These are phyloP conservation scores for Paramuricea clavata DNA, from an alignment of 92 coral and sea anemone genomes.

Conservation along the genomic window DNA sequence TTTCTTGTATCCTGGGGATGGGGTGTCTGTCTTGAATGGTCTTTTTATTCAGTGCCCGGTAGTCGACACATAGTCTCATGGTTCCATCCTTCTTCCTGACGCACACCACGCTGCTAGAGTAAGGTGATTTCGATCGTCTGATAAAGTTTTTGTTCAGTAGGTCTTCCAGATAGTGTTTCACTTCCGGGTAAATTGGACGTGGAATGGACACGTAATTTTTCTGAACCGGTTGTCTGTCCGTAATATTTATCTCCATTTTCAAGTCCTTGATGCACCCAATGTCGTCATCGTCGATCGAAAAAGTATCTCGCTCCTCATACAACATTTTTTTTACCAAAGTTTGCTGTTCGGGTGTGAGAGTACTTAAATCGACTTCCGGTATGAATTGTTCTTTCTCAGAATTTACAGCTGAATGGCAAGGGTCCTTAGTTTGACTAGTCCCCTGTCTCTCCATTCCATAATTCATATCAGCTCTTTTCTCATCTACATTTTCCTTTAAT, in stretches of 20 bases:
- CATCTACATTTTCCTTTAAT: not conserved
- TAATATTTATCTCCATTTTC: not conserved
- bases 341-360: not conserved
- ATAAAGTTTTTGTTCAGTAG: constrained; percentile 32
- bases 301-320: not conserved
- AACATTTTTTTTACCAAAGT: not conserved
- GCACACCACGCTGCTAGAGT: constrained; percentile 72
- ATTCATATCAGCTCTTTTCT: not conserved
- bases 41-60: constrained; percentile 63
- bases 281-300: constrained; percentile 16
- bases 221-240: constrained; percentile 19
- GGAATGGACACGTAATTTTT: constrained; percentile 24
- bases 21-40: constrained; percentile 73
- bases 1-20: constrained; percentile 74
- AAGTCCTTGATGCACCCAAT: constrained; percentile 13
- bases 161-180: constrained; percentile 36
- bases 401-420: no score
- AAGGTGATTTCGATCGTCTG: constrained; percentile 69
- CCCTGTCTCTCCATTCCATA: not conserved
- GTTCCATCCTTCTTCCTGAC: constrained; percentile 70
- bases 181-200: constrained; percentile 50
- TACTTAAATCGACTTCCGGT: not conserved
- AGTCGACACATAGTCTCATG: constrained; percentile 70
- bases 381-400: not conserved
- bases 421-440: no score